Conservation (phyloP, 1,140 invertebrate genomes). For the Aphelinus certus region DNA sequence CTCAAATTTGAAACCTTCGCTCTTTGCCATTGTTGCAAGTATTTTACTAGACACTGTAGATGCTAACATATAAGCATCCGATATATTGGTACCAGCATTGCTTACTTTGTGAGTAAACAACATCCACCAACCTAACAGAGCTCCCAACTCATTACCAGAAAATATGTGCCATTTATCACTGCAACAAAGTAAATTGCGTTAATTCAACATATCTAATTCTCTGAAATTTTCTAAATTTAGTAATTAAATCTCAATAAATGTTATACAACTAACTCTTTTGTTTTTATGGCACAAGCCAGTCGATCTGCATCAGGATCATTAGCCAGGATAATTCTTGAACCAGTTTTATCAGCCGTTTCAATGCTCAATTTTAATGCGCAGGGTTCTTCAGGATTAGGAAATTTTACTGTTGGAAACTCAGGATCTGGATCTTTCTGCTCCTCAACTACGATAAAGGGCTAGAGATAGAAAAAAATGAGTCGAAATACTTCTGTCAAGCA, state of each 20-base stretch:
- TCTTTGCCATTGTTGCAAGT: conserved; percentile 81
- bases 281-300: conserved; percentile 89
- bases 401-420: conserved; percentile 95
- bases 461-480: conserved; percentile 35
- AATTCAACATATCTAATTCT: background rate
- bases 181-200: conserved; percentile 10
- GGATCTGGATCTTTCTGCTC: conserved; percentile 92
- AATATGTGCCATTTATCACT: conserved; percentile 90
- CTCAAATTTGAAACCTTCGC: conserved; percentile 85
- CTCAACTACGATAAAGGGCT: conserved; percentile 80
- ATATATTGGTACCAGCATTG: conserved; percentile 63
- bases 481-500: too few species aligned
- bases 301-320: conserved; percentile 99
- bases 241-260: conserved; percentile 15
- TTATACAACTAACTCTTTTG: conserved; percentile 60
- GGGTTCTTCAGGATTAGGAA: conserved; percentile 98
- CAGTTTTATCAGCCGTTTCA: conserved; percentile 79
- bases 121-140: conserved; percentile 95
- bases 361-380: conserved; percentile 88
- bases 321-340: conserved; percentile 84
- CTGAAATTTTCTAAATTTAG: too few species aligned
- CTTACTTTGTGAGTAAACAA: conserved; percentile 70
- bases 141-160: conserved; percentile 95
- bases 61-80: conserved; percentile 82
- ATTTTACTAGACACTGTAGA: conserved; percentile 99